These are phyloP conservation scores for Trogon surrucura DNA, from an alignment of 2,113 vertebrate species.

Conservation along the genomic window DNA sequence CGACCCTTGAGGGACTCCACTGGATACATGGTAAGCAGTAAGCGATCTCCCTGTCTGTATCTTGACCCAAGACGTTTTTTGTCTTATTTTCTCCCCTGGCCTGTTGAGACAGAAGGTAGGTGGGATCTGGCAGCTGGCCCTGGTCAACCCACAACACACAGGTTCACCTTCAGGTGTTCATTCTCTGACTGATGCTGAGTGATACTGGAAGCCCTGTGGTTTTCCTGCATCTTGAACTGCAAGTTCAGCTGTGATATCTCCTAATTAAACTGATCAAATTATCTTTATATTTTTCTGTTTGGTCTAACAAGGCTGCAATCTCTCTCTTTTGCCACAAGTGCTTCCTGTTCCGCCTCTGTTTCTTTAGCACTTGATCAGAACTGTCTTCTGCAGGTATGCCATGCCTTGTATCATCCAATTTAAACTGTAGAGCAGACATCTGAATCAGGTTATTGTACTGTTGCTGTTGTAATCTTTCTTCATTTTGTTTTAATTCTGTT, in stretches of 20 bases:
- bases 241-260: constrained; percentile 77
- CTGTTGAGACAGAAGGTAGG: not conserved
- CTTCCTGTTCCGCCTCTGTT: constrained; percentile 74
- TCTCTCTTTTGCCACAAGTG: constrained; percentile 74
- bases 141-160: not conserved
- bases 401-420: constrained; percentile 79
- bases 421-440: constrained; percentile 81
- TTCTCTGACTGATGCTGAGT: constrained; percentile 71
- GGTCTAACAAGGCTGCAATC: constrained; percentile 72
- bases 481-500: constrained; percentile 81
- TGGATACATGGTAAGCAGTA: not conserved
- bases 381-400: constrained; percentile 53
- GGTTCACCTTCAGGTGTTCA: constrained; percentile 33
- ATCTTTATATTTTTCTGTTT: constrained; percentile 75
- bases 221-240: constrained; percentile 73
- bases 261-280: constrained; percentile 75
- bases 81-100: not conserved
- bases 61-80: not conserved
- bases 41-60: not conserved
- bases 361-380: constrained; percentile 63
- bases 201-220: constrained; percentile 35
- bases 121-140: not conserved
- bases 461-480: constrained; percentile 82
- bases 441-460: constrained; percentile 81
- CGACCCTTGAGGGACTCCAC: too few relatives aligned